Conservation (phyloP, 2,888 invertebrate genomes). For the Clanis bilineata region DNA sequence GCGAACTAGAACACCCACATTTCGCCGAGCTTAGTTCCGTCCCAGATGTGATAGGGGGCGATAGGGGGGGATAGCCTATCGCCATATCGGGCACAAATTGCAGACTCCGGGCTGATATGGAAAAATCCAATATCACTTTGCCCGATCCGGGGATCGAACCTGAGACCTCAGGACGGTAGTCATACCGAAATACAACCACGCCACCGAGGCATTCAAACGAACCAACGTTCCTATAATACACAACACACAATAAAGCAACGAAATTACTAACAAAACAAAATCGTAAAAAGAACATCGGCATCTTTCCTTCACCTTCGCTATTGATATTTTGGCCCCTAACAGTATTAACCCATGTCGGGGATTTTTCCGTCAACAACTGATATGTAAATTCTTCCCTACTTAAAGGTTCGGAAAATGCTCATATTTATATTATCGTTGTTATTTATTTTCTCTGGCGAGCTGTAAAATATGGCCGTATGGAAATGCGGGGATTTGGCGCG, state of each 20-base stretch:
- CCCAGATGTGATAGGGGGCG: too few species aligned
- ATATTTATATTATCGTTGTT: constrained; percentile 76
- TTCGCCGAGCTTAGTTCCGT: too few species aligned
- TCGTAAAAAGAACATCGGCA: constrained; percentile 16
- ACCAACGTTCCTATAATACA: background rate
- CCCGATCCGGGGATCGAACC: too few species aligned
- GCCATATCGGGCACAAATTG: too few species aligned
- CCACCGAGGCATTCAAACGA: too few species aligned
- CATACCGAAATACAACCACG: too few species aligned
- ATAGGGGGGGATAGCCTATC: too few species aligned
- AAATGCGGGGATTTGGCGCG: constrained; percentile 73
- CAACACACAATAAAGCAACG: background rate
- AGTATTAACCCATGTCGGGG: constrained; percentile 61
- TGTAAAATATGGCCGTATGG: constrained; percentile 78
- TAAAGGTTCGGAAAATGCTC: constrained; percentile 70
- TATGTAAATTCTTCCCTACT: constrained; percentile 74
- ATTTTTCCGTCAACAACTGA: constrained; percentile 76
- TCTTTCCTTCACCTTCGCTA: constrained; percentile 27
- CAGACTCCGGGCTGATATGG: too few species aligned
- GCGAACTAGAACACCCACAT: too few species aligned
- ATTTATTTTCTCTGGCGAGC: constrained; percentile 78
- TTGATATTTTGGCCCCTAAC: constrained; percentile 53
- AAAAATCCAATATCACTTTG: too few species aligned
- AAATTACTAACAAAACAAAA: constrained; percentile 15
- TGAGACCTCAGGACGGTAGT: too few species aligned